Percentiles rank a stretch among this genome's conserved stretches.
Evolutionary conservation across 2,888 invertebrate species (phyloP).

Genomic region (Leucoptera coffeella): DNA sequence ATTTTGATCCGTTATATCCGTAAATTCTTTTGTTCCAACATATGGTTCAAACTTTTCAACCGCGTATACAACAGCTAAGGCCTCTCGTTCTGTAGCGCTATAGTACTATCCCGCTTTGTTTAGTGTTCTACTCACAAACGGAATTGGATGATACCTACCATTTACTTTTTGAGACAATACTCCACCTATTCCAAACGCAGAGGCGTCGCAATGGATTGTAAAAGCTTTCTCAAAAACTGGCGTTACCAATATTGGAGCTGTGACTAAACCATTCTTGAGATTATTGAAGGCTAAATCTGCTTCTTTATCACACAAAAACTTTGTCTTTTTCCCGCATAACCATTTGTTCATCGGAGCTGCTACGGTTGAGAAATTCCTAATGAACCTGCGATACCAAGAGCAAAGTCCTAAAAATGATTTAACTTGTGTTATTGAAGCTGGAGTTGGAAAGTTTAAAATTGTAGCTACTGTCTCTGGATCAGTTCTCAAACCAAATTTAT

Average conservation of each 20-base stretch:
- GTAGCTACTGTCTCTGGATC: constrained; percentile 8
- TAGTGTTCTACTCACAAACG: constrained; percentile 7
- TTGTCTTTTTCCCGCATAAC: constrained; percentile 3
- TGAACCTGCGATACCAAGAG: constrained; percentile 3
- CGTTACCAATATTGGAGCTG: constrained; percentile 3
- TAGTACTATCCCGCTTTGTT: too few species aligned
- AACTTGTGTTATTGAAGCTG: too few species aligned
- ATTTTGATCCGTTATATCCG: constrained; percentile 8
- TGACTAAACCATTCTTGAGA: constrained; percentile 3
- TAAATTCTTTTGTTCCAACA: constrained; percentile 8
- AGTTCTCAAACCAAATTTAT: constrained; percentile 9
- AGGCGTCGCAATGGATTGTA: constrained; percentile 4
- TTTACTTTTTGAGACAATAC: constrained; percentile 4
- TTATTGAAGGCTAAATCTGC: constrained; percentile 4
- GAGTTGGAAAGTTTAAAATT: too few species aligned
- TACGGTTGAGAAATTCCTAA: constrained; percentile 4
- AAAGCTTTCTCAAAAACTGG: constrained; percentile 4
- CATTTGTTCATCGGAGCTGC: constrained; percentile 4
- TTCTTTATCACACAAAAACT: constrained; percentile 3
- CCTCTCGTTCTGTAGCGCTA: constrained; percentile 11
- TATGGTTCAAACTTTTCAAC: constrained; percentile 12
- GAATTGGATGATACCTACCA: constrained; percentile 5
- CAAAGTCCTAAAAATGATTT: too few species aligned
- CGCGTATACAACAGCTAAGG: constrained; percentile 10
- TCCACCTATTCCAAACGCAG: constrained; percentile 3